Evolutionary conservation across 2,113 vertebrate species (phyloP), one percentile per base, ranked within the genome.

Genomic region (Circaetus gallicus): DNA sequence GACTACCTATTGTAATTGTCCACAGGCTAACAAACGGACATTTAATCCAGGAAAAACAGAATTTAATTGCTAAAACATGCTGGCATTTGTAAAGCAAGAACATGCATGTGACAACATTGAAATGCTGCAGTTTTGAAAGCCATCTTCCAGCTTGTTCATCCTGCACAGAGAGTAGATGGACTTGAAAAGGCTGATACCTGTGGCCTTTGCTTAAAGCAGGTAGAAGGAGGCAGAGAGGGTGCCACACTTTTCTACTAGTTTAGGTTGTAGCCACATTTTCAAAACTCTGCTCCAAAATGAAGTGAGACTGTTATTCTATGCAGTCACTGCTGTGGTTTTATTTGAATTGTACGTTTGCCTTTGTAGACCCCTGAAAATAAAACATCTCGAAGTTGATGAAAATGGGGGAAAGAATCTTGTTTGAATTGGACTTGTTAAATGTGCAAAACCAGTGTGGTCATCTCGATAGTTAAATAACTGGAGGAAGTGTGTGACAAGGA

Each of bases 11-110:
- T 91, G 67, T 95, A 95, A 97, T 95, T 97, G 97, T 96, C 96
- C 96, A 92, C 90, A 97, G 95, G 77, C 82, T 96, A 96, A 95
- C 71, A 89, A 97, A 96, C 34, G 9, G 63, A 97, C 69, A 83
- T 80, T 43, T 77, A 95, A 97, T 96, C 87, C 89, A 90, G 93
- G 66, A 56, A 96, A 97, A 97, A 61, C 40, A 66, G 76, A 81
- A 95, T 93, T 95, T 97, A 98, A 98, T 97, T 98, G 96, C 85
- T 97, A 97, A 98, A 98, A 97, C 79, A 95, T 92, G 79, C 92
- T 97, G 96, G 36, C 79, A 22, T 78, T 97, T 89, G 56, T 96
- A 97, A 93, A 89, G 93, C 55, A 95, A 96, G 72, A 90, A 84
- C 63, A 13, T 76, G 25, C 69, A 77, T 94, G 87, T 96, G 96